Percentiles rank a stretch among this genome's conserved stretches.
phyloP scores from a whole-genome alignment of 2,113 vertebrate species.

The Telmatochromis bifrenatus region DNA sequence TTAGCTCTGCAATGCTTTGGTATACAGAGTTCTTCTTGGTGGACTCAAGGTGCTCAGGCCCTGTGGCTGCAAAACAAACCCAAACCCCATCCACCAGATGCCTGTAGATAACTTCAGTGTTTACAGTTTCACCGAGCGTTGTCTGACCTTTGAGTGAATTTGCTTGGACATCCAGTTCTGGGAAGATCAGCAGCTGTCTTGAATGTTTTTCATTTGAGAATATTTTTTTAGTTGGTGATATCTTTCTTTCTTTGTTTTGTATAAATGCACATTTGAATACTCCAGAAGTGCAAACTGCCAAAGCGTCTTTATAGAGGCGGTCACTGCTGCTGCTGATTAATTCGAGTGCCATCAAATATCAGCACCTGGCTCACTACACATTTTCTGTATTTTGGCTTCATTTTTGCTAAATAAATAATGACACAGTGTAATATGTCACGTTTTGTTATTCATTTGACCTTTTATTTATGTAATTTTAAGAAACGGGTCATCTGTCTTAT shows the following conservation, averaged over 20 bases:
- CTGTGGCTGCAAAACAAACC: not conserved
- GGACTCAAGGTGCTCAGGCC: not conserved
- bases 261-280: not conserved
- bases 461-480: not conserved
- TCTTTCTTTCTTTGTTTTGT: not conserved
- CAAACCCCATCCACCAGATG: not conserved
- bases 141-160: not conserved
- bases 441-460: not conserved
- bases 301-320: not conserved
- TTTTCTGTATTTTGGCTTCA: not conserved
- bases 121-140: not conserved
- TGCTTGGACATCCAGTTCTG: not conserved
- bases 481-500: not conserved
- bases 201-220: not conserved
- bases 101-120: not conserved
- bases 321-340: not conserved
- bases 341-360: not conserved
- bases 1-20: not conserved
- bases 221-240: not conserved
- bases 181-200: not conserved
- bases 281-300: not conserved
- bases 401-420: not conserved
- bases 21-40: not conserved
- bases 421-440: not conserved
- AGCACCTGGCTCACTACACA: not conserved